phyloP scores from a whole-genome alignment of 2,113 vertebrate genomes.

The Phyllopteryx taeniolatus region DNA sequence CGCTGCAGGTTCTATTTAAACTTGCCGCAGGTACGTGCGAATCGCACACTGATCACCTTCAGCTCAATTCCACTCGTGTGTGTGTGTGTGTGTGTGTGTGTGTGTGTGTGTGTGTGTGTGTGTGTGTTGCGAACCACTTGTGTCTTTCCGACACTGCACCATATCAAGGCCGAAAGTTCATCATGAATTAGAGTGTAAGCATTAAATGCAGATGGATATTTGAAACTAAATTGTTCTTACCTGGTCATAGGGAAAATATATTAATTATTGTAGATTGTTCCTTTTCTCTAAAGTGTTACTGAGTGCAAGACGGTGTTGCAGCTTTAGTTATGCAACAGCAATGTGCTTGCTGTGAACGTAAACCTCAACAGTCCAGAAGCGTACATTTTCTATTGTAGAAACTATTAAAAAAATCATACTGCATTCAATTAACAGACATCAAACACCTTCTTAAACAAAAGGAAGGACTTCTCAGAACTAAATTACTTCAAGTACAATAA shows the following conservation, averaged over 20 bases:
- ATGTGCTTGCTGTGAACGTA: too few species aligned
- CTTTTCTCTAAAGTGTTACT: neutral
- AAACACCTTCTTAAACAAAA: too few species aligned
- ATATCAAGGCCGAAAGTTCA: neutral
- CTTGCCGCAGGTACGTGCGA: slow-evolving; percentile 7
- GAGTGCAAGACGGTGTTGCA: neutral
- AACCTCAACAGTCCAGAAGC: too few species aligned
- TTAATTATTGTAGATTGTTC: neutral
- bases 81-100: too few species aligned
- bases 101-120: neutral
- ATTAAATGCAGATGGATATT: neutral
- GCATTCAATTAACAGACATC: too few species aligned
- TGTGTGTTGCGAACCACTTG: too few species aligned
- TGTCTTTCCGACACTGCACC: neutral
- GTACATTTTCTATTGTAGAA: too few species aligned
- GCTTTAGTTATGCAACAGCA: too few species aligned
- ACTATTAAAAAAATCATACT: too few species aligned
- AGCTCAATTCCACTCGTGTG: neutral
- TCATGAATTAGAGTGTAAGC: too few species aligned
- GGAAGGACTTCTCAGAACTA: too few species aligned
- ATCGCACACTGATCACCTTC: neutral
- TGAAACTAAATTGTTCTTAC: neutral
- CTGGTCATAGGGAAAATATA: neutral
- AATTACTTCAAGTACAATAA: too few species aligned
- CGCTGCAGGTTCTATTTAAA: slow-evolving; percentile 54